Evolutionary conservation across 2,888 invertebrate genomes (phyloP), one percentile per base, ranked within the genome.

Genomic region (Chymomyza amoena): DNA sequence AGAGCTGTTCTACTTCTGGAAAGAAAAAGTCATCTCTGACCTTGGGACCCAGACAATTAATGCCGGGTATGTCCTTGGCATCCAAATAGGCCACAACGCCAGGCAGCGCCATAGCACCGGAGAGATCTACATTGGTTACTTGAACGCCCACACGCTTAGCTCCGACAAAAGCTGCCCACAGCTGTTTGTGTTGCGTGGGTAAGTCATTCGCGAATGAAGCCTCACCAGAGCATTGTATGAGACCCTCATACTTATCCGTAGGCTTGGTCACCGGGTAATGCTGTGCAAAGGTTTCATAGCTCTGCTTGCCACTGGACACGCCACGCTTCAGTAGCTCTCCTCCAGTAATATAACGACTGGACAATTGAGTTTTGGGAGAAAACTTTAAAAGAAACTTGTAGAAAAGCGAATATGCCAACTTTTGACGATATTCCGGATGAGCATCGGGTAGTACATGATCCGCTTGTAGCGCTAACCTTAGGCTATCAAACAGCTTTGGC

Each of bases 241-340:
- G 89, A 0, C 95, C 95, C 91, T 96, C 96, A 39, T 95, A 78
- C 90, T 97, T 97, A 0, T 94, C 93, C 9, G 96, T 91, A 0
- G 96, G 95, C 86, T 96, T 93, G 73, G 94, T 95, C n/a, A 97
- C 87, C 0, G 97, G 97, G 93, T 95, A 96, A 18, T 94, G 87
- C 39, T 92, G 92, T 85, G 94, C 93, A 75, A 95, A 94, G 0
- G 95, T 95, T 64, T 95, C 95, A 88, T 93, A 97, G 51, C 92
- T 92, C 90, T 96, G 96, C 6, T 92, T 93, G 1, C 95, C 96
- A 16, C 93, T 93, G 0, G 96, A 96, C 1, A 94, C 88, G 0
- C 92, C 93, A 45, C 97, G 93, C 66, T 93, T 92, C 4, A 96
- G 90, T 3, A 93, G 88, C 2, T 91, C 89, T 0, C 93, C 94